Conservation (phyloP, 2,113 vertebrate genomes). For the Podarcis muralis region DNA sequence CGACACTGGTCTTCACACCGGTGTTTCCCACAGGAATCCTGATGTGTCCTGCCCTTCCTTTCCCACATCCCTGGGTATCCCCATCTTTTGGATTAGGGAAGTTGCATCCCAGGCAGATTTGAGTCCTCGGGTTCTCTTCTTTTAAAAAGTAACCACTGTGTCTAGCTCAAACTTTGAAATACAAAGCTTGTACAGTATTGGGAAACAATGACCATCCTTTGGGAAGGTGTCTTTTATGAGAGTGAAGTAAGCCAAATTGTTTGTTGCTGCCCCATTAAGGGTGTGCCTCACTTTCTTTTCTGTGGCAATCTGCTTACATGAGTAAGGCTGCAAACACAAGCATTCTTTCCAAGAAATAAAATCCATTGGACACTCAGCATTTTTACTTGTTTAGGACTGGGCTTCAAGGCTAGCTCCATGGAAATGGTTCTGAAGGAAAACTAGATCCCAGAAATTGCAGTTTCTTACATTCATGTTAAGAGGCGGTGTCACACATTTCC, state of each 20-base stretch:
- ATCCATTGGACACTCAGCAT: neutral
- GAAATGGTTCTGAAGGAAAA: neutral
- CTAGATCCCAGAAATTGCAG: neutral
- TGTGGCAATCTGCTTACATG: neutral
- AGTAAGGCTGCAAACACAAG: too few relatives aligned
- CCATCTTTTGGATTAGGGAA: neutral
- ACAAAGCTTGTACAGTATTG: neutral
- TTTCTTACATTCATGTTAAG: neutral
- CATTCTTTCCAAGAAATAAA: neutral
- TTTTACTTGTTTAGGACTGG: neutral
- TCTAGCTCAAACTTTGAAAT: neutral
- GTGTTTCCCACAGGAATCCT: neutral
- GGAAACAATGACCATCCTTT: neutral
- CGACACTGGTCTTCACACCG: neutral
- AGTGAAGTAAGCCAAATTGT: neutral
- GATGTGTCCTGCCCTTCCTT: neutral
- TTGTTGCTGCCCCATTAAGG: neutral
- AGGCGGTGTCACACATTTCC: neutral
- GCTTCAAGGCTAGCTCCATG: neutral
- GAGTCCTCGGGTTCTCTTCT: neutral
- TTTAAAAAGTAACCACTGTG: neutral
- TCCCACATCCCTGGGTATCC: neutral
- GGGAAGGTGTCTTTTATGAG: neutral
- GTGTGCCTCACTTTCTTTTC: neutral
- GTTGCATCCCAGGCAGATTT: neutral